Evolutionary conservation across 2,797 vertebrate species (phyloP), one percentile per base, ranked within the genome.

Genomic region (Moxostoma hubbsi): DNA sequence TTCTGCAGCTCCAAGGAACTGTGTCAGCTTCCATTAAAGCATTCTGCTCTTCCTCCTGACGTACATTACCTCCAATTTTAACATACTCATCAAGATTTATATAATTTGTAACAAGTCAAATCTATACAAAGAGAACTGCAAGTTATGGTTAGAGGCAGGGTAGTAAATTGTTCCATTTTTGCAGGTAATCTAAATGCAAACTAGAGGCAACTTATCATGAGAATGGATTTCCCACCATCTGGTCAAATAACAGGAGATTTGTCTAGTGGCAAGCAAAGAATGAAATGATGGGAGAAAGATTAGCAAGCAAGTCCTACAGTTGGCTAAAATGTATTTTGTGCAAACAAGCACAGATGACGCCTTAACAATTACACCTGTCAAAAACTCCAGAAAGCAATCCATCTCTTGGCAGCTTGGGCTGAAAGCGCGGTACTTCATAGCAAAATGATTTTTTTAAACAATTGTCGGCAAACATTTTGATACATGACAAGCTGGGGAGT

Each of bases 101-200:
- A 96, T 96, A 96, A 96, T 96, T 96, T 96, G 95, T 95, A 95
- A 95, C 95, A 95, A 95, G 95, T 95, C 93, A 95, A 96, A 95
- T 94, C 94, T 94, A 96, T 93, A 94, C 93, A 92, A 93, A 94
- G 94, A 93, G 94, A 93, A 91, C 92, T 93, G 93, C 94, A 96
- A 95, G 96, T 97, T 95, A 96, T 97, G 96, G 96, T 98, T 96
- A 95, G 96, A 97, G 96, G 96, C 96, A 98, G 96, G 96, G 96
- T 96, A 98, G 96, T 99, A 98, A 99, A 99, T 98, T 98, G 97
- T 98, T 97, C 96, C 95, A 97, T 98, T 98, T 98, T 98, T 98
- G 97, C 96, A 98, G 97, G 97, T 99, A 98, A 98, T 99, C 97
- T 99, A 99, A 99, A 99, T 99, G 97, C 97, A 98, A 99, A 99